Base-by-base conservation (phyloP, 2,888 invertebrate genomes). In the Tinea trinotella region DNA sequence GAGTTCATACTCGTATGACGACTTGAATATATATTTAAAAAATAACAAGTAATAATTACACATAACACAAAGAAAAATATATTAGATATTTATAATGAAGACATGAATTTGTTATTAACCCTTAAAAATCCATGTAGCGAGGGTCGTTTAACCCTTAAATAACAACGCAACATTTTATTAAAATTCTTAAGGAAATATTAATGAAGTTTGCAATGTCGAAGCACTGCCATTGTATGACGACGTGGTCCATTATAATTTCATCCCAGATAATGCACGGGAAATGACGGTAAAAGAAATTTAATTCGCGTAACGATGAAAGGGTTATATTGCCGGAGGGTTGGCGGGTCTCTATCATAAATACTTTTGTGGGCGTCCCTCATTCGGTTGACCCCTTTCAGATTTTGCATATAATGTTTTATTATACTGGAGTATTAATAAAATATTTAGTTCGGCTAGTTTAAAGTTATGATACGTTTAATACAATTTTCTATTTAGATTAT, bases 241-340 rank as follows among this genome's bases (percentile, higher is more conserved):
- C 67, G 68, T 68, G 65, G 63, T 63, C 81, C 82, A 84, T 84
- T 84, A 83, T 83, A 81, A 82, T 83, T 81, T 76, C 77, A 81
- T 74, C 82, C 81, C 76, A 77, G 83, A 83, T 84, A 84, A 85
- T 84, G 82, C 69, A 83, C 82, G 84, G 85, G 85, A 85, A 85
- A 84, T 85, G 84, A 85, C 84, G 82, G 80, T 71, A 84, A 84
- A 84, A 84, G 84, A 85, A 84, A 84, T 85, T 84, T 83, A 84
- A 85, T 84, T 84, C 83, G 76, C 80, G 75, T 75, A 81, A 74
- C 83, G 79, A 77, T 80, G 83, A 84, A 85, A 84, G 84, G 85
- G 85, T 85, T 84, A 78, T 67, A 61, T 64, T 68, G 76, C 50
- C 50, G 13, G 24, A 50, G 50, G 50, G 48, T 48, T 48, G 48